Percentiles rank a stretch among this genome's conserved stretches.
Conservation (phyloP, 2,113 vertebrate genomes). For the Onychorhynchus coronatus region DNA sequence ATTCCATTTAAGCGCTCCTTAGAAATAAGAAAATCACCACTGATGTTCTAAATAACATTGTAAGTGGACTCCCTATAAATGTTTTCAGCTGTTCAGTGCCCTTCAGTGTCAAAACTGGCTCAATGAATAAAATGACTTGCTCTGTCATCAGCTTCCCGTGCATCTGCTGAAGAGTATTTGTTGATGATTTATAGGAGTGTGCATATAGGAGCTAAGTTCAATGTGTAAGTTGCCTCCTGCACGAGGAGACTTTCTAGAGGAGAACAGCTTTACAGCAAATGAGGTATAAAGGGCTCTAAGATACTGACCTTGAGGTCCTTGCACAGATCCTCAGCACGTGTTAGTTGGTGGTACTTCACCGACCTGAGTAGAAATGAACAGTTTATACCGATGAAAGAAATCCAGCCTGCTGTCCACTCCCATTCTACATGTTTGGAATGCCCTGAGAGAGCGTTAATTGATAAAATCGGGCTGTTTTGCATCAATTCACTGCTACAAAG, state of each 20-base stretch:
- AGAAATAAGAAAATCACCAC: background rate
- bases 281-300: background rate
- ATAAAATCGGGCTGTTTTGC: background rate
- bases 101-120: background rate
- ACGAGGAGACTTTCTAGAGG: background rate
- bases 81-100: slow-evolving; percentile 15
- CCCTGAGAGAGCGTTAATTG: background rate
- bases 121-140: slow-evolving; percentile 21
- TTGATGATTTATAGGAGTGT: background rate
- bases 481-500: background rate
- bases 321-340: background rate
- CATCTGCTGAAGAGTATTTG: background rate
- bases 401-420: background rate
- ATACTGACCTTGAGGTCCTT: background rate
- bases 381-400: background rate
- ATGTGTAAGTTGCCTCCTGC: background rate
- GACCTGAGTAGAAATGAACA: background rate
- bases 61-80: background rate
- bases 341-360: background rate
- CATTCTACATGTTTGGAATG: background rate
- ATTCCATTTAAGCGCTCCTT: background rate
- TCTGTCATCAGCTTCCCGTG: background rate
- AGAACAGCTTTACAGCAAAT: background rate
- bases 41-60: background rate
- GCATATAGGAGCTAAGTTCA: background rate